Evolutionary conservation across 2,113 vertebrate species (phyloP).

Genomic region (Psilopogon haemacephalus): DNA sequence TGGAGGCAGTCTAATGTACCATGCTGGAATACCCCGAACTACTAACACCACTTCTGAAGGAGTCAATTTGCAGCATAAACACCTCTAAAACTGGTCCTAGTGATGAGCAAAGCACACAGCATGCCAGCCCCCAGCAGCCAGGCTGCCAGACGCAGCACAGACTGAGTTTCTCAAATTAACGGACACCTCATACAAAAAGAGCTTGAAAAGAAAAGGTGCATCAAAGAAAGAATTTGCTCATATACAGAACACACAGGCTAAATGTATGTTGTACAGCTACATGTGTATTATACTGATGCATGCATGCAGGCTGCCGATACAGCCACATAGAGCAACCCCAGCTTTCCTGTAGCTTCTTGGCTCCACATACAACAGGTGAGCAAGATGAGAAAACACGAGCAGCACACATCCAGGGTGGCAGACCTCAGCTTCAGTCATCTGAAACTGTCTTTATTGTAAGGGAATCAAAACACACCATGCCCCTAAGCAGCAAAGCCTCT

Average conservation of each 20-base stretch:
- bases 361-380: rapidly evolving
- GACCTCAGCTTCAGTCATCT: not conserved
- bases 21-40: not conserved
- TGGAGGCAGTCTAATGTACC: not conserved
- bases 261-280: not conserved
- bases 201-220: not conserved
- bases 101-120: not conserved
- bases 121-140: not conserved
- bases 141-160: not conserved
- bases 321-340: not conserved
- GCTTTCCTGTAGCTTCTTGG: not conserved
- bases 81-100: not conserved
- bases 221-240: not conserved
- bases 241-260: not conserved
- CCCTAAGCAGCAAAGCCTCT: not conserved
- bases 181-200: not conserved
- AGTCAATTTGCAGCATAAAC: not conserved
- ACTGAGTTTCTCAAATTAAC: rapidly evolving
- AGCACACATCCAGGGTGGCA: rapidly evolving
- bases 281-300: not conserved
- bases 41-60: not conserved
- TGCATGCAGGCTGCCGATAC: not conserved
- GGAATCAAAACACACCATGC: not conserved
- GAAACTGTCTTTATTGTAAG: not conserved
- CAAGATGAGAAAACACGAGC: not conserved